Evolutionary conservation across 2,888 invertebrate species (phyloP), one percentile per base, ranked within the genome.

Genomic region (Phanerotoma sp.): DNA sequence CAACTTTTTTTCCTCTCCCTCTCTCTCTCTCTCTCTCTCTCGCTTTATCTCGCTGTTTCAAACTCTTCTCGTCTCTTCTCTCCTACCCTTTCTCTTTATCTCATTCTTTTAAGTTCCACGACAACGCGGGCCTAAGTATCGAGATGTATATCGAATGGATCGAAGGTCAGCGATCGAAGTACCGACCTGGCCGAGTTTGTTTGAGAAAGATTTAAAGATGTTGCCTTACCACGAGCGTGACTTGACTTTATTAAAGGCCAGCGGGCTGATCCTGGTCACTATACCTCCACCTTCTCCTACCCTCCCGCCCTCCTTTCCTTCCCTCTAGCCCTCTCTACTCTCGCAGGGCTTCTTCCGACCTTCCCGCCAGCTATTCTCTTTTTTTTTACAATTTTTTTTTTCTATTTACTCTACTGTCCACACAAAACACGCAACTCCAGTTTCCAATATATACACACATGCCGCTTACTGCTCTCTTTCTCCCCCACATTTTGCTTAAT

Each of bases 151-250:
- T 66, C 66, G 63, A 68, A 60, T 62, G 65, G 63, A 68, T 65
- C 62, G 64, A 53, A 54, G 66, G 66, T 71, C 66, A 69, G 63
- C 65, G 66, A 66, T 66, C 66, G 63, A 59, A 57, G 56, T 58
- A 54, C 54, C 55, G 55, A 54, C 55, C 59, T 56, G 60, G 58
- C 58, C 60, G 58, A 55, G 63, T 68, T 62, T 64, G 64, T 70
- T 69, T 65, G 65, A 66, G 63, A 61, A 68, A 66, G 67, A 70
- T 72, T 70, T 69, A 70, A 68, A 69, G 65, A 71, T 71, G 66
- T 65, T 62, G 61, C 54, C 57, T 58, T 63, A 44, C 54, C 38
- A 41, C 57, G 62, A 71, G 68, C 71, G 71, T 72, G 70, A 72
- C 71, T 72, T 62, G 68, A 70, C 68, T 71, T 68, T 72, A 71